These are phyloP conservation scores for Sigmodon hispidus DNA, from an alignment of 2,113 vertebrate species.

Conservation along the genomic window DNA sequence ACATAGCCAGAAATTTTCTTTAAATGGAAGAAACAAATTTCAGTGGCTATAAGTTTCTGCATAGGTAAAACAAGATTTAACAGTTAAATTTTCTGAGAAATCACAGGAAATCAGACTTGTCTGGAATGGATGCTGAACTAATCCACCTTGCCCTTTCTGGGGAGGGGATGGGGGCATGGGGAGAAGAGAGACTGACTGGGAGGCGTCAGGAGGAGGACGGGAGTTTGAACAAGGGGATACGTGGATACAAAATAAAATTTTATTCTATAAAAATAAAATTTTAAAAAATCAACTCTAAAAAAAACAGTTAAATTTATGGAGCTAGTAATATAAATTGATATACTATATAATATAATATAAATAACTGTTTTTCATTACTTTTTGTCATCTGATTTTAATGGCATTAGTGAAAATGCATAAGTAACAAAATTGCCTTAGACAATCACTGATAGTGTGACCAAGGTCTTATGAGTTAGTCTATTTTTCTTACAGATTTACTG, in stretches of 20 bases:
- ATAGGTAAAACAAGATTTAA: neutral
- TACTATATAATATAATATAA: too few relatives aligned
- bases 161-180: too few relatives aligned
- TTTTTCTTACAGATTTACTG: constrained; percentile 21
- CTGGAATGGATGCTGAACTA: too few relatives aligned
- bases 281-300: too few relatives aligned
- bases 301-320: neutral
- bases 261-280: too few relatives aligned
- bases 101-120: too few relatives aligned
- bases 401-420: neutral
- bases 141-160: too few relatives aligned
- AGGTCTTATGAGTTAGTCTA: neutral
- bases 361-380: neutral
- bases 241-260: too few relatives aligned
- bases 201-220: too few relatives aligned
- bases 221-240: too few relatives aligned
- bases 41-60: neutral
- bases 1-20: neutral
- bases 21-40: neutral
- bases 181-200: too few relatives aligned
- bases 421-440: neutral
- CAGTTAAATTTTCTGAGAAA: too few relatives aligned
- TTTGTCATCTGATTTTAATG: neutral
- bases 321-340: neutral
- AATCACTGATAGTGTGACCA: neutral